Percentiles rank a stretch among this genome's conserved stretches.
phyloP scores from a whole-genome alignment of 2,888 invertebrate genomes.

The Amiota mariae region DNA sequence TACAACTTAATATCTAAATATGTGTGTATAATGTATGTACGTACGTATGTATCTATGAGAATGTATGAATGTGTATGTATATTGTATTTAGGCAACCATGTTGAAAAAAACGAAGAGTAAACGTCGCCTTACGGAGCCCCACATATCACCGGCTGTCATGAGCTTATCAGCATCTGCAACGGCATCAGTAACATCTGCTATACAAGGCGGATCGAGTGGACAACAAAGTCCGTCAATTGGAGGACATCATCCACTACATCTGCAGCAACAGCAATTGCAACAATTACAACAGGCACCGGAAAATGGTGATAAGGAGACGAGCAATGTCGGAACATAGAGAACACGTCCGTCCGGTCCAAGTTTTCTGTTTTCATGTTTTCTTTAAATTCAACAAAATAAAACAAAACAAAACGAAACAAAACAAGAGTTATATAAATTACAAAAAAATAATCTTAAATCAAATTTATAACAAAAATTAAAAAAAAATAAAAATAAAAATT shows the following conservation, averaged over 20 bases:
- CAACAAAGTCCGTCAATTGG: slow-evolving; percentile 20
- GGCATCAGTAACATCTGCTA: slow-evolving; percentile 49
- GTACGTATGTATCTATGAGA: slow-evolving; percentile 22
- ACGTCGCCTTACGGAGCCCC: slow-evolving; percentile 90
- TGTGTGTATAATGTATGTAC: slow-evolving; percentile 33
- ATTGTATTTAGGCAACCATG: slow-evolving; percentile 93
- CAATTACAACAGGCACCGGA: slow-evolving; percentile 73
- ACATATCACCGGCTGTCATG: slow-evolving; percentile 77
- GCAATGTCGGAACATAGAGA: slow-evolving; percentile 66
- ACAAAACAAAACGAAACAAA: slow-evolving; percentile 36
- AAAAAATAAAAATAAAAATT: background rate
- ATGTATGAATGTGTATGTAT: slow-evolving; percentile 55
- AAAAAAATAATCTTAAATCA: slow-evolving; percentile 20
- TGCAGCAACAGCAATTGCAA: slow-evolving; percentile 43
- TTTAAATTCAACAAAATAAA: slow-evolving; percentile 54
- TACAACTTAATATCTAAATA: slow-evolving; percentile 39
- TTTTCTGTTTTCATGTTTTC: slow-evolving; percentile 74
- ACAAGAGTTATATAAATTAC: slow-evolving; percentile 28
- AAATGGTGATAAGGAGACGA: slow-evolving; percentile 75
- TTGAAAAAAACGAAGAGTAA: slow-evolving; percentile 99
- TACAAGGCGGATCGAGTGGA: slow-evolving; percentile 47
- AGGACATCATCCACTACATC: slow-evolving; percentile 48
- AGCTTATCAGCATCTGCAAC: slow-evolving; percentile 60
- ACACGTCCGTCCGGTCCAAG: slow-evolving; percentile 73
- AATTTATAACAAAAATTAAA: slow-evolving; percentile 18